Percentiles rank a stretch among this genome's conserved stretches.
Evolutionary conservation across 2,797 vertebrate genomes (phyloP).

Genomic region (Perdix hodgsoniae): DNA sequence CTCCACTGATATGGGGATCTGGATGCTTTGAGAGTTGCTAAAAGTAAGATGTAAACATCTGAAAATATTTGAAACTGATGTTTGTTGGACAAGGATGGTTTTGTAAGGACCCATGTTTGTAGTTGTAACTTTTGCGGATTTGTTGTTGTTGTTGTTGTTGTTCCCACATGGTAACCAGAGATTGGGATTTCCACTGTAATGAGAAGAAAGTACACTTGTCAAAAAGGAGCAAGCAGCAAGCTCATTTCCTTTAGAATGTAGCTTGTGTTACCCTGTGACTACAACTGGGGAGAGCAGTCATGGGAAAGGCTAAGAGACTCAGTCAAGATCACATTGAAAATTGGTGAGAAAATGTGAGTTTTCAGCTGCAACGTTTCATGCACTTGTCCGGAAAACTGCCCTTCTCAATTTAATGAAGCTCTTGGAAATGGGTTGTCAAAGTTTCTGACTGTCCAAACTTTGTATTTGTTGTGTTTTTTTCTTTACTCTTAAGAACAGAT

Average conservation of each 20-base stretch:
- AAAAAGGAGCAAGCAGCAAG: background rate
- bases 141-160: background rate
- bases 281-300: background rate
- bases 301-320: background rate
- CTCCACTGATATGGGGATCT: constrained; percentile 2
- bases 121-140: background rate
- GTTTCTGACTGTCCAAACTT: background rate
- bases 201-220: background rate
- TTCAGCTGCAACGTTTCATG: background rate
- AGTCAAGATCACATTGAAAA: background rate
- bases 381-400: background rate
- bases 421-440: background rate
- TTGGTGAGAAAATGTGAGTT: background rate
- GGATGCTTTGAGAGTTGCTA: background rate
- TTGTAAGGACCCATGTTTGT: background rate
- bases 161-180: background rate
- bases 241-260: background rate
- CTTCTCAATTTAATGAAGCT: background rate
- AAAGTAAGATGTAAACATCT: constrained; percentile 14
- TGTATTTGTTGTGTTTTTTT: background rate
- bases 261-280: background rate
- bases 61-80: background rate
- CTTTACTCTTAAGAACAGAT: background rate
- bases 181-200: background rate
- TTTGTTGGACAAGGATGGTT: background rate